phyloP scores from a whole-genome alignment of 2,888 invertebrate species.

The Myopa testacea region DNA sequence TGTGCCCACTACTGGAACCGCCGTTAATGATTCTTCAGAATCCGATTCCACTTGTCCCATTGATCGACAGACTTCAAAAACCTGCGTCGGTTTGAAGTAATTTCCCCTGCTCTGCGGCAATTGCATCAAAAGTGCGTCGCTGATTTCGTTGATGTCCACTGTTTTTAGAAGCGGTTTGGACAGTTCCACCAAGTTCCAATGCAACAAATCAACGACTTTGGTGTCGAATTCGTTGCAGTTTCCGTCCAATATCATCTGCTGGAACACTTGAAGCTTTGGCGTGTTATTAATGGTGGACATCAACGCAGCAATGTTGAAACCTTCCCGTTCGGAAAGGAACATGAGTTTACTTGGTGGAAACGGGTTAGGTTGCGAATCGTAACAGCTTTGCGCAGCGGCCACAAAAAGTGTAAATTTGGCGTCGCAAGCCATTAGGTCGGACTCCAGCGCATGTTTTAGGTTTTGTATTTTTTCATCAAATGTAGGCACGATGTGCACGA shows the following conservation, averaged over 20 bases:
- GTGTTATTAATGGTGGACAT: conserved; percentile 65
- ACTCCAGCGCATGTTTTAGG: conserved; percentile 66
- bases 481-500: conserved; percentile 43
- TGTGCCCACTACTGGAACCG: conserved; percentile 69
- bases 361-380: conserved; percentile 80
- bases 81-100: conserved; percentile 73
- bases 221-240: conserved; percentile 65
- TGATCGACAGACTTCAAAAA: conserved; percentile 74
- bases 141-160: conserved; percentile 71
- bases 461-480: conserved; percentile 52
- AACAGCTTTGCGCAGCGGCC: conserved; percentile 81
- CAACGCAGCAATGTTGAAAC: conserved; percentile 73
- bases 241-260: conserved; percentile 67
- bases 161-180: conserved; percentile 74
- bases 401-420: conserved; percentile 85
- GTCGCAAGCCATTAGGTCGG: conserved; percentile 75
- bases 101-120: conserved; percentile 60
- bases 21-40: conserved; percentile 70
- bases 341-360: conserved; percentile 73
- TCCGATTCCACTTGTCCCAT: conserved; percentile 70
- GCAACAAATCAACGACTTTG: conserved; percentile 74
- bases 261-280: conserved; percentile 64
- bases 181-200: conserved; percentile 75
- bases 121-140: conserved; percentile 46
- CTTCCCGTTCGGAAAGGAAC: conserved; percentile 70